Evolutionary conservation across 1,140 invertebrate species (phyloP).

Genomic region (Linepithema humile): DNA sequence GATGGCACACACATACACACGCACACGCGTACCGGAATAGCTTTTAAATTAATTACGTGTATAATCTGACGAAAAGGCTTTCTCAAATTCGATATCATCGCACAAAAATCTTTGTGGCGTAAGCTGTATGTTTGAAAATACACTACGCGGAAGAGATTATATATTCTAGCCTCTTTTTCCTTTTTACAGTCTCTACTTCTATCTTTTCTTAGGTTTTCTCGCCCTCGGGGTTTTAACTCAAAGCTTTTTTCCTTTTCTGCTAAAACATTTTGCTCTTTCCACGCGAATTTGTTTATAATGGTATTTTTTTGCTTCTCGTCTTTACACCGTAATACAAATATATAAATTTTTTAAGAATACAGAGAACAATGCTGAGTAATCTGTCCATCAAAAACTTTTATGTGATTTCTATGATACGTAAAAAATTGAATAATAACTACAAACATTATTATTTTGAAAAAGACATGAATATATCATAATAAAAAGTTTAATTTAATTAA

Average conservation of each 20-base stretch:
- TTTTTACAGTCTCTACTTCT: too few relatives aligned
- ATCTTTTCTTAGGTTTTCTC: not conserved
- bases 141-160: not conserved
- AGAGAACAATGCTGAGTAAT: not conserved
- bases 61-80: slow-evolving; percentile 64
- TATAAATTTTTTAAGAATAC: not conserved
- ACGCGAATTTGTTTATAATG: not conserved
- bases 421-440: not conserved
- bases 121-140: slow-evolving; percentile 52
- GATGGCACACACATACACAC: not conserved
- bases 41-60: slow-evolving; percentile 69
- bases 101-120: slow-evolving; percentile 51
- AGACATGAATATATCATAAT: not conserved
- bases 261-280: not conserved
- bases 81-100: slow-evolving; percentile 27
- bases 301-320: not conserved
- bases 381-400: not conserved
- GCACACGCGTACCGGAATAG: slow-evolving; percentile 13
- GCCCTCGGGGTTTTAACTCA: not conserved
- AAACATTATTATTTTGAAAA: not conserved
- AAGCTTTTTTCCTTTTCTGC: not conserved
- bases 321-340: not conserved
- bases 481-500: slow-evolving; percentile 11
- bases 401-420: not conserved
- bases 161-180: slow-evolving; percentile 6